Percentiles rank a stretch among this genome's conserved stretches.
phyloP scores from a whole-genome alignment of 2,888 invertebrate genomes.

The Melangyna quadrimaculata region DNA sequence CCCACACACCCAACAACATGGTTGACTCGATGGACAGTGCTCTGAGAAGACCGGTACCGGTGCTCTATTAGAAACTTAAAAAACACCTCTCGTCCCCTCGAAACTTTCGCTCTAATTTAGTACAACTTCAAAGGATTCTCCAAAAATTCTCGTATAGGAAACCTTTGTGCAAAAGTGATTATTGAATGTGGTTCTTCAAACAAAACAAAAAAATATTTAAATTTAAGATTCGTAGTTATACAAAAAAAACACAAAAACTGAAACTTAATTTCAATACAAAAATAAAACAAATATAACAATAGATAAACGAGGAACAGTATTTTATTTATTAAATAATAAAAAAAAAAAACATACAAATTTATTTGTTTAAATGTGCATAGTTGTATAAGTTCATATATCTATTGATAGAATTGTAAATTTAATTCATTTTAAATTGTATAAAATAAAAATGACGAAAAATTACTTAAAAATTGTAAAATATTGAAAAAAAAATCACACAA shows the following conservation, averaged over 20 bases:
- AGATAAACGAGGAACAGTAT: constrained; percentile 40
- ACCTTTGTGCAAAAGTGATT: constrained; percentile 40
- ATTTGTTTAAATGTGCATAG: constrained; percentile 31
- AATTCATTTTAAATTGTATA: constrained; percentile 12
- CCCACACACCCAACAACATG: constrained; percentile 79
- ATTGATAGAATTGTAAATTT: constrained; percentile 31
- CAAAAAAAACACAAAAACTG: background rate
- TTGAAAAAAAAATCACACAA: background rate
- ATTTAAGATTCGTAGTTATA: constrained; percentile 28
- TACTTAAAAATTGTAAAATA: constrained; percentile 21
- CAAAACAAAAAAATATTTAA: background rate
- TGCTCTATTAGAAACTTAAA: constrained; percentile 77
- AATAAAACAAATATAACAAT: background rate
- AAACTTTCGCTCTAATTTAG: constrained; percentile 39
- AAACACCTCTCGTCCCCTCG: background rate
- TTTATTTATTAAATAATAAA: constrained; percentile 52
- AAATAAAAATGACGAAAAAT: background rate
- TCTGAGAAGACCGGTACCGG: constrained; percentile 80
- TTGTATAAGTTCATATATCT: constrained; percentile 8
- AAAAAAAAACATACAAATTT: constrained; percentile 21
- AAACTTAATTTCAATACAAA: background rate
- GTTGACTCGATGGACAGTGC: constrained; percentile 79
- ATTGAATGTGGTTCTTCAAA: constrained; percentile 31
- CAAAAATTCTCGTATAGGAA: background rate
- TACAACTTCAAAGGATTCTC: constrained; percentile 62